These are phyloP conservation scores for Chymomyza procnemis DNA, from an alignment of 2,888 invertebrate genomes.

Conservation along the genomic window DNA sequence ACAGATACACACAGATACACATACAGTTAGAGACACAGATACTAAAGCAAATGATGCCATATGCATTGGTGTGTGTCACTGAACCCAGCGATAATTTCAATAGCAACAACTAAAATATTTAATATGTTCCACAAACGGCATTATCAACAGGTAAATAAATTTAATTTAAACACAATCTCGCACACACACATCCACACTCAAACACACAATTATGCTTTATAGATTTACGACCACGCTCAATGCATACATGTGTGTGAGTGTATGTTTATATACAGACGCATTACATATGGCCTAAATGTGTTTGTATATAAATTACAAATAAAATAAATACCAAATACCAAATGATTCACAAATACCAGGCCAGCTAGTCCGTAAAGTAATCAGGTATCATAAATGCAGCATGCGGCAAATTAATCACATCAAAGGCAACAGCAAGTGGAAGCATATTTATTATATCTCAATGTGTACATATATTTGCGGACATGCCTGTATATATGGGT, in stretches of 20 bases:
- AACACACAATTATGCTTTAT: neutral
- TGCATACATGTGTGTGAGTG: constrained; percentile 2
- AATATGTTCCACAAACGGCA: neutral
- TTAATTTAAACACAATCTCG: neutral
- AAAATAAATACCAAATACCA: neutral
- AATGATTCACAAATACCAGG: neutral
- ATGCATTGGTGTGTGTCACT: neutral
- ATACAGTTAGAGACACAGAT: neutral
- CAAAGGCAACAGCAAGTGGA: neutral
- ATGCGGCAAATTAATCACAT: neutral
- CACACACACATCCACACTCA: neutral
- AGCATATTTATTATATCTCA: neutral
- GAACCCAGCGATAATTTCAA: neutral
- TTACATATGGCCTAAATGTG: neutral
- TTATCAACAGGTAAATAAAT: neutral
- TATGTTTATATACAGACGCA: neutral
- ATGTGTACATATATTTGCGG: constrained; percentile 1
- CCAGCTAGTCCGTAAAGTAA: neutral
- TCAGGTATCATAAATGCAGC: neutral
- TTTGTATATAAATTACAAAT: neutral
- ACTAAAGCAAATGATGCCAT: neutral
- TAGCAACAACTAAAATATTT: neutral
- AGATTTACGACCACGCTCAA: neutral
- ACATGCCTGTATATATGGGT: constrained; percentile 12
- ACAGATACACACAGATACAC: neutral